Evolutionary conservation across 2,797 vertebrate species (phyloP).

Genomic region (Sternotherus odoratus): DNA sequence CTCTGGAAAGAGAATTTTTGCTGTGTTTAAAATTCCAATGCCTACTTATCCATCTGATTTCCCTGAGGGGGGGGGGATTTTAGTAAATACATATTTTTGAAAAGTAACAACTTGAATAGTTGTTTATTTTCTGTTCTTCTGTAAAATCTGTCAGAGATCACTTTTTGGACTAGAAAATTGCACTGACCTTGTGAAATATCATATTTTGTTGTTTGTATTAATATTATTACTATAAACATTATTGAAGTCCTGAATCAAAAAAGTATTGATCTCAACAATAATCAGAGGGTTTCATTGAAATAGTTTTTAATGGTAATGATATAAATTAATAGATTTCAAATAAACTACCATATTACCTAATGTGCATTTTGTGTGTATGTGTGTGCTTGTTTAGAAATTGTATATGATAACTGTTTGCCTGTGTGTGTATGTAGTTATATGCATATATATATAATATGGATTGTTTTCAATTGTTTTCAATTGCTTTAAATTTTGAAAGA

Average conservation of each 20-base stretch:
- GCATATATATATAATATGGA: background rate
- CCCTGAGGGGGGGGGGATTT: background rate
- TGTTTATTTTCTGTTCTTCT: slow-evolving; percentile 22
- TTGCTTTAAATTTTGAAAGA: slow-evolving; percentile 27
- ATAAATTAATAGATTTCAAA: slow-evolving; percentile 32
- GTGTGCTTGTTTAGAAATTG: background rate
- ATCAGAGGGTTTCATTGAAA: slow-evolving; percentile 38
- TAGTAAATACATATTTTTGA: background rate
- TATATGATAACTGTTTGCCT: background rate
- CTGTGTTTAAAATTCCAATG: slow-evolving; percentile 12
- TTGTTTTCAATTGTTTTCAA: background rate
- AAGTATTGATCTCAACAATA: slow-evolving; percentile 23
- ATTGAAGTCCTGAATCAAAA: slow-evolving; percentile 24
- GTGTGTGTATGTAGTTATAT: background rate
- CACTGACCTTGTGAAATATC: slow-evolving; percentile 51
- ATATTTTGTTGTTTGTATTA: slow-evolving; percentile 48
- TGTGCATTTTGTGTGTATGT: slow-evolving; percentile 22
- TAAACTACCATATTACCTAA: slow-evolving; percentile 37
- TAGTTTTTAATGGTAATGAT: slow-evolving; percentile 2
- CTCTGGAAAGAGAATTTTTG: slow-evolving; percentile 30
- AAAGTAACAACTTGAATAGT: background rate
- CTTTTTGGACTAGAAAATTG: slow-evolving; percentile 33
- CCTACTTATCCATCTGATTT: slow-evolving; percentile 24
- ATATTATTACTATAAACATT: slow-evolving; percentile 30
- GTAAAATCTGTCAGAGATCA: slow-evolving; percentile 19